Evolutionary conservation across 1,140 invertebrate species (phyloP).

Genomic region (Hormaphis cornu): DNA sequence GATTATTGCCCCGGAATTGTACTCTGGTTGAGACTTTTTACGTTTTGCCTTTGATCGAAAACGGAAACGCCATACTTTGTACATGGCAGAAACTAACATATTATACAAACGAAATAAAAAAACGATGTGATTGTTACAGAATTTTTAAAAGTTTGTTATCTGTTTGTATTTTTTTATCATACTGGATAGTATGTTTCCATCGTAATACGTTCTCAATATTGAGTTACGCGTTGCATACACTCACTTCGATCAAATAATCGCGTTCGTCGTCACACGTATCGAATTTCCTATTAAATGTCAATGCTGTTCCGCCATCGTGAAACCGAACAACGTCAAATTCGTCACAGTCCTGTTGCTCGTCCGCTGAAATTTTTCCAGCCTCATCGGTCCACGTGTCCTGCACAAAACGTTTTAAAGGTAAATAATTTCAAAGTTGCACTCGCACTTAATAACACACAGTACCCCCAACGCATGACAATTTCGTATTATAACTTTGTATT

Average conservation of each 20-base stretch:
- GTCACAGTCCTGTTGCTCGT: constrained; percentile 71
- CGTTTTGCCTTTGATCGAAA: no score
- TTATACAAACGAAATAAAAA: no score
- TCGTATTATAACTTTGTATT: background rate
- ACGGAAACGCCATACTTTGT: no score
- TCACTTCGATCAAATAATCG: constrained; percentile 81
- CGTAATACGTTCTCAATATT: background rate
- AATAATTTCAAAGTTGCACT: background rate
- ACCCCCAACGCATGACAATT: background rate
- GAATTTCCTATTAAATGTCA: constrained; percentile 72
- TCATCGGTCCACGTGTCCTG: constrained; percentile 68
- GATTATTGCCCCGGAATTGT: no score
- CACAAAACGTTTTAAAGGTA: constrained; percentile 23
- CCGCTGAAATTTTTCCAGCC: constrained; percentile 56
- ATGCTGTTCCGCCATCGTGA: constrained; percentile 50
- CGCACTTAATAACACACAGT: background rate
- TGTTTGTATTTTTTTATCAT: background rate
- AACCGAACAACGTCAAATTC: constrained; percentile 51
- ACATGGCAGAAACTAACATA: no score
- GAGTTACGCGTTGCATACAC: constrained; percentile 32
- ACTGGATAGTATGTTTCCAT: background rate
- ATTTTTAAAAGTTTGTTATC: no score
- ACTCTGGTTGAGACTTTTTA: no score
- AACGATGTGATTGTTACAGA: no score
- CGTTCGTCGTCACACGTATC: constrained; percentile 76